These are phyloP conservation scores for Parnassius glacialis DNA, from an alignment of 2,888 invertebrate genomes.

Conservation along the genomic window DNA sequence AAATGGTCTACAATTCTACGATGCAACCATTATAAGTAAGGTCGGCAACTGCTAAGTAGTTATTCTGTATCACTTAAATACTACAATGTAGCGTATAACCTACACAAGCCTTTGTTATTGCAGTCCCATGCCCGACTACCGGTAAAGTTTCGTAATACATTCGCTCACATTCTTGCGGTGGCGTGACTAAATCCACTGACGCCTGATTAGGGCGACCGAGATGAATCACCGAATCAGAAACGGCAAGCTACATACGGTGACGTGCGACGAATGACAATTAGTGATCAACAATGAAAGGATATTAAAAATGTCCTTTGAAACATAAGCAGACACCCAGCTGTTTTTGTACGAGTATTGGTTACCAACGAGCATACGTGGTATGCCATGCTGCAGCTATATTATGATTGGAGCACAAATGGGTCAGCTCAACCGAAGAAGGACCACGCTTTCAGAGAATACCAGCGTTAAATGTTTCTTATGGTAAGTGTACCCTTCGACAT, in stretches of 20 bases:
- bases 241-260: not conserved
- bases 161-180: constrained; percentile 3
- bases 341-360: not conserved
- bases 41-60: too few species aligned
- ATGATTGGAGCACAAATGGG: too few species aligned
- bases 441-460: too few species aligned
- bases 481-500: too few species aligned
- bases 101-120: not conserved
- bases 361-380: too few species aligned
- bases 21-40: too few species aligned
- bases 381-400: too few species aligned
- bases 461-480: too few species aligned
- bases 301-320: constrained; percentile 11
- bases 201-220: not conserved
- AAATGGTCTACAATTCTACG: too few species aligned
- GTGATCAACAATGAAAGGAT: not conserved
- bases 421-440: too few species aligned
- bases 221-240: constrained; percentile 2
- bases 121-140: not conserved
- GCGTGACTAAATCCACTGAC: constrained; percentile 1
- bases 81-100: too few species aligned
- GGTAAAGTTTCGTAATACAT: not conserved
- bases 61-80: too few species aligned
- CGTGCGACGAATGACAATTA: not conserved
- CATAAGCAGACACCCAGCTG: constrained; percentile 1